Evolutionary conservation across 2,797 vertebrate species (phyloP).

Genomic region (Gymnocypris eckloni): DNA sequence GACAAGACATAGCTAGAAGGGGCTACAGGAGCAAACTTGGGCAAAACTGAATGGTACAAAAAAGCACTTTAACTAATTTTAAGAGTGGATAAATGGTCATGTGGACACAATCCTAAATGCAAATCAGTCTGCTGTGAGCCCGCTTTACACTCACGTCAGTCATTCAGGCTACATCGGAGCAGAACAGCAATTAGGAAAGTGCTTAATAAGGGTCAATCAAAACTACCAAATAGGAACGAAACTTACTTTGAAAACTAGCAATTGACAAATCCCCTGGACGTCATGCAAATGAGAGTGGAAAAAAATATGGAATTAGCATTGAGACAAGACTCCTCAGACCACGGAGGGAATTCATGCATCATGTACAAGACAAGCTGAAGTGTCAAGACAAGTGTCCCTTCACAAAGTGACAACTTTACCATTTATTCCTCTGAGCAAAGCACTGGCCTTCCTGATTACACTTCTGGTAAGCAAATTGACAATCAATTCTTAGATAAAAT

Average conservation of each 20-base stretch:
- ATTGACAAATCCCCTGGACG: constrained; percentile 79
- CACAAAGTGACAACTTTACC: constrained; percentile 1
- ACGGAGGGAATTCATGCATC: constrained; percentile 43
- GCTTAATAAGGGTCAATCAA: constrained; percentile 21
- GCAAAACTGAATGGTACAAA: background rate
- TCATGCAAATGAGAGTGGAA: constrained; percentile 66
- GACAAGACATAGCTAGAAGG: background rate
- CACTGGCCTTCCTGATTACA: background rate
- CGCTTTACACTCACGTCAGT: background rate
- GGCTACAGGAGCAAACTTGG: background rate
- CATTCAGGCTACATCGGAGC: background rate
- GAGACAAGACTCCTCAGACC: constrained; percentile 21
- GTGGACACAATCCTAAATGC: background rate
- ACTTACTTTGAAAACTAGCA: constrained; percentile 85
- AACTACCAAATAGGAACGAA: constrained; percentile 33
- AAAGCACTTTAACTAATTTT: background rate
- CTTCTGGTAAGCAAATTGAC: background rate
- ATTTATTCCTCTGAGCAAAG: background rate
- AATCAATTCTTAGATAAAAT: background rate
- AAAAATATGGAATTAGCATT: constrained; percentile 64
- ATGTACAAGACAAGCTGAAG: constrained; percentile 21
- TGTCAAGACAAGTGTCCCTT: constrained; percentile 17
- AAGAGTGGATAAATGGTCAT: background rate
- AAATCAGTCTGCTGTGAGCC: constrained; percentile 14
- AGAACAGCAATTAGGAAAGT: constrained; percentile 9